Evolutionary conservation across 2,797 vertebrate species (phyloP), one percentile per base, ranked within the genome.

Genomic region (Buphagus erythrorhynchus): DNA sequence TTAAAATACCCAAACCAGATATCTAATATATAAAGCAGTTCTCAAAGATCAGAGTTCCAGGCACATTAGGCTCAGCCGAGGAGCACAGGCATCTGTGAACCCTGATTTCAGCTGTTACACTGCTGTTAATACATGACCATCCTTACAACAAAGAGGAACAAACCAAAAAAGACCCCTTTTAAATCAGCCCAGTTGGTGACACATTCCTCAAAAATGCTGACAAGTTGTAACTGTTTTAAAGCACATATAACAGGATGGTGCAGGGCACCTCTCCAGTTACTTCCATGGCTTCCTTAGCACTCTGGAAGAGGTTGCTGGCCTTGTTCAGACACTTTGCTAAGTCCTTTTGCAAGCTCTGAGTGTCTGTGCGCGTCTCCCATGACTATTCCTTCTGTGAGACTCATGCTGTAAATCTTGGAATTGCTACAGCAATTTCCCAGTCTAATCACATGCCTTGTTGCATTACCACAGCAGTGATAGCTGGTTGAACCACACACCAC

Each of bases 401-500:
- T 88, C 85, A 48, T 8, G 29, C 59, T 88, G 85, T 81, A 92
- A 90, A 90, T 86, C 93, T 88, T 86, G 58, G 69, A 93, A 91
- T 95, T 95, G 89, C 94, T 95, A 93, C 90, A 93, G 89, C 91
- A 91, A 95, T 93, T 96, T 93, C 93, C 89, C 94, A 86, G 78
- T 90, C 61, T 86, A 93, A 95, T 97, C 94, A 94, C 82, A 93
- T 75, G 92, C 85, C 96, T 84, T 91, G 94, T 91, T 95, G 89
- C 93, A 78, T 95, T 96, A 96, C 95, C 94, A 93, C 94, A 90
- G 89, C 85, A 96, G 93, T 84, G 93, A 96, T 96, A 93, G 91
- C 86, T 97, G 95, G 93, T 78, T 96, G 91, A 97, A 95, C 95
- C 95, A 96, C 95, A 96, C 96, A 96, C 96, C 96, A 95, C 96